Evolutionary conservation across 2,888 invertebrate genomes (phyloP), one percentile per base, ranked within the genome.

Genomic region (Zygogramma bicolorata): DNA sequence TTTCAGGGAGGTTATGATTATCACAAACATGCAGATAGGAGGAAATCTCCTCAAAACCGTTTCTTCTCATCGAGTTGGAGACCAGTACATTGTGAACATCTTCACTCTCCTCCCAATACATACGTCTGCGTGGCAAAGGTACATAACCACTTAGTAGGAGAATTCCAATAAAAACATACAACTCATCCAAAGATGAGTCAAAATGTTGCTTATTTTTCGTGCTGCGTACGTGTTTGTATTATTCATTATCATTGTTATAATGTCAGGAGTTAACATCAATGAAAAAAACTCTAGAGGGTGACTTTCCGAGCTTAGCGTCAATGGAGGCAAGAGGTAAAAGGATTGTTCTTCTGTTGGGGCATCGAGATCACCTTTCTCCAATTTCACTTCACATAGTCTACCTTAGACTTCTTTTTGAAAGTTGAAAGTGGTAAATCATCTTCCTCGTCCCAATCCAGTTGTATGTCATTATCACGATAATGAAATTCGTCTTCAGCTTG

Each of bases 401-500:
- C 27, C 3, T 27, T 65, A 8, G 49, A 49, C 31, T 49, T 46
- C 49, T 65, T 65, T 27, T 46, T 49, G 22, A 65, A 63, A 13
- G 63, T 31, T 29, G 63, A 38, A 10, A 65, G 49, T 8, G 63
- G 49, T 27, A 53, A 8, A 65, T 65, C 18, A 65, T 65, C 65
- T 65, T 65, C 65, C 27, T 65, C 65, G 46, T 29, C 27, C 46
- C 7, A 25, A 8, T 66, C 25, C 22, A 13, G 10, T 65, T 18
- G n/a, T 29, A 53, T 57, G 53, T 40, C 46, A 31, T 67, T 40
- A 18, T 67, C 59, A 57, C 42, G 15, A 27, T 10, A 40, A 27
- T 27, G 42, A 25, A 58, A 46, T 20, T 71, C 58, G 10, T 60
- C 59, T 68, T 67, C 68, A 20, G 71, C 67, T 40, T 40, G 20